These are phyloP conservation scores for Congeria kusceri DNA, from an alignment of 2,888 invertebrate species.

Conservation along the genomic window DNA sequence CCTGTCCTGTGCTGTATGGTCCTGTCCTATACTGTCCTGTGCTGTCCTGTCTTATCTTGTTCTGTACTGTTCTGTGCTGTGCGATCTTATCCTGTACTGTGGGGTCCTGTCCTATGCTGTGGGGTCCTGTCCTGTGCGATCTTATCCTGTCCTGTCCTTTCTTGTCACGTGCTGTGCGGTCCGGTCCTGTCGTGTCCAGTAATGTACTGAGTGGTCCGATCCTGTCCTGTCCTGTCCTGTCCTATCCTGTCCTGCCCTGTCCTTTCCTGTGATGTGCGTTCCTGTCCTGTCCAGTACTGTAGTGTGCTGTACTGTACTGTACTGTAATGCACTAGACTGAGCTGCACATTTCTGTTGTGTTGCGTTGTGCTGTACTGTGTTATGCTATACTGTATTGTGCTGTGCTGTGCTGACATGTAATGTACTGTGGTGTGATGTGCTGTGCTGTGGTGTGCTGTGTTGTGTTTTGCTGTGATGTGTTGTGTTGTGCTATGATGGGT, in stretches of 20 bases:
- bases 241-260: slow-evolving; percentile 8
- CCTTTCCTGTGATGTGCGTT: not conserved
- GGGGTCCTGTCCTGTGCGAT: not conserved
- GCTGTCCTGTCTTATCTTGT: slow-evolving; percentile 9
- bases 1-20: slow-evolving; percentile 10
- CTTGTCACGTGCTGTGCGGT: slow-evolving; percentile 9
- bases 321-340: too few species aligned
- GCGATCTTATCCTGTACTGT: not conserved
- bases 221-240: slow-evolving; percentile 14
- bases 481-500: not conserved
- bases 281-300: not conserved
- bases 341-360: not conserved
- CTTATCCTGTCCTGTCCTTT: slow-evolving; percentile 9
- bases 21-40: slow-evolving; percentile 15
- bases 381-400: not conserved
- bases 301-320: not conserved
- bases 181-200: slow-evolving; percentile 13
- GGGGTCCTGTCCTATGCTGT: not conserved
- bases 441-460: not conserved
- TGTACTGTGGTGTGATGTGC: not conserved
- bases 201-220: slow-evolving; percentile 3
- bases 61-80: not conserved
- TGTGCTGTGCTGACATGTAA: not conserved
- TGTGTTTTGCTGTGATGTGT: not conserved
- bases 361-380: not conserved